Evolutionary conservation across 1,140 invertebrate genomes (phyloP).

Genomic region (Leptinotarsa undecemlineata): DNA sequence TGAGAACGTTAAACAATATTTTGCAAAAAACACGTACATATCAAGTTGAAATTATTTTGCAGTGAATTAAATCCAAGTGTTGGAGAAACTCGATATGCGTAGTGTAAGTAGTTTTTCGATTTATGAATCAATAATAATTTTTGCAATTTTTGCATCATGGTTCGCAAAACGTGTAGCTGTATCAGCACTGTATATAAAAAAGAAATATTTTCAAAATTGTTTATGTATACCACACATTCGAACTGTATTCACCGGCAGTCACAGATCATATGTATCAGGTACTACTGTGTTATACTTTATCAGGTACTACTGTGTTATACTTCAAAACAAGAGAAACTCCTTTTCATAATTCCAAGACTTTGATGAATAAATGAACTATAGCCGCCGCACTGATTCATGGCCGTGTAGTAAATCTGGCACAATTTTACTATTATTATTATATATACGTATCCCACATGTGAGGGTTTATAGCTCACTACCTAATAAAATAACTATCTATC

Average conservation of each 20-base stretch:
- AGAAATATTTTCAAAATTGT: conserved; percentile 31
- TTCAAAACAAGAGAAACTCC: no score
- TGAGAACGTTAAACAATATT: background rate
- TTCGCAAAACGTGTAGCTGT: conserved; percentile 48
- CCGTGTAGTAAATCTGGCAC: no score
- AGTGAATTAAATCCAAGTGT: conserved; percentile 28
- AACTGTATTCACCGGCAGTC: background rate
- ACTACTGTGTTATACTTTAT: no score
- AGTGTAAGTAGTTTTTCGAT: conserved; percentile 3
- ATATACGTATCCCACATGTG: no score
- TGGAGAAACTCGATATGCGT: background rate
- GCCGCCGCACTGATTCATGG: no score
- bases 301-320: no score
- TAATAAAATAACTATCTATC: no score
- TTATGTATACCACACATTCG: conserved; percentile 32
- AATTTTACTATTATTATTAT: no score
- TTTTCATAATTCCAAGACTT: no score
- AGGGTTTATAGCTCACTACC: no score
- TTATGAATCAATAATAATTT: conserved; percentile 31
- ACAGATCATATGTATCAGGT: no score
- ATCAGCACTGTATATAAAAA: conserved; percentile 43
- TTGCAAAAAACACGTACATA: conserved; percentile 32
- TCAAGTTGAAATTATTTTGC: conserved; percentile 23
- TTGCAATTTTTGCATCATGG: conserved; percentile 36
- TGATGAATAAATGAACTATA: no score